These are phyloP conservation scores for Cristatella mucedo DNA, from an alignment of 2,888 invertebrate species.

Conservation along the genomic window DNA sequence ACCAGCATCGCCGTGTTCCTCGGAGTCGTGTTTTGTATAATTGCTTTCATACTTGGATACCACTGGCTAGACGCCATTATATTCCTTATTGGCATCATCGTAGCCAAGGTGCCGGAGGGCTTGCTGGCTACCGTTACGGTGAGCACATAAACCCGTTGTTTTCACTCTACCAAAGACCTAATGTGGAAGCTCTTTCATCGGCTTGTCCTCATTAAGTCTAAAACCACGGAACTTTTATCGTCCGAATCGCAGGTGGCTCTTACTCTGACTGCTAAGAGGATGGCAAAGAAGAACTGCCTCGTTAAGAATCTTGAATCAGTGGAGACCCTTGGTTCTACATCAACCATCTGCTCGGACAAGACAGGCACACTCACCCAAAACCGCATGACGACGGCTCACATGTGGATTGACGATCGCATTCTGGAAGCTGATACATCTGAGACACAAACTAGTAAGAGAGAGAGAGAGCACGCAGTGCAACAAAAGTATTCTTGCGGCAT, in stretches of 20 bases:
- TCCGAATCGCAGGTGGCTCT: slow-evolving; percentile 6
- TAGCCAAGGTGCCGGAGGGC: slow-evolving; percentile 13
- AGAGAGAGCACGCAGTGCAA: too few species aligned
- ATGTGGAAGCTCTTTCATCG: too few species aligned
- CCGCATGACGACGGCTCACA: slow-evolving; percentile 14
- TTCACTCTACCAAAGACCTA: too few species aligned
- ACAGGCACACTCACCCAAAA: slow-evolving; percentile 15
- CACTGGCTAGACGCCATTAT: slow-evolving; percentile 22
- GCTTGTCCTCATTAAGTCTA: too few species aligned
- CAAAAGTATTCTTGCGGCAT: too few species aligned
- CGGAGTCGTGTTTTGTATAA: slow-evolving; percentile 10
- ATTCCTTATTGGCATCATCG: slow-evolving; percentile 42
- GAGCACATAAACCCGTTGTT: too few species aligned
- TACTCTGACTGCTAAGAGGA: slow-evolving; percentile 12
- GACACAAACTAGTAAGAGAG: slow-evolving; percentile 8
- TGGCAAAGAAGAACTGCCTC: slow-evolving; percentile 12
- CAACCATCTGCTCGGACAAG: slow-evolving; percentile 13
- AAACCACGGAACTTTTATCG: too few species aligned
- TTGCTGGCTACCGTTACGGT: slow-evolving; percentile 12
- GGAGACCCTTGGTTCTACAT: slow-evolving; percentile 12
- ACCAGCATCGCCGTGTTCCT: slow-evolving; percentile 39
- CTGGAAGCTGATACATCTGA: slow-evolving; percentile 11
- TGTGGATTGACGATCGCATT: slow-evolving; percentile 13
- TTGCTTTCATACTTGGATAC: slow-evolving; percentile 11
- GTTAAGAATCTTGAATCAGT: slow-evolving; percentile 11